Percentiles rank a stretch among this genome's conserved stretches.
phyloP scores from a whole-genome alignment of 2,113 vertebrate genomes.

The Pristiophorus japonicus region DNA sequence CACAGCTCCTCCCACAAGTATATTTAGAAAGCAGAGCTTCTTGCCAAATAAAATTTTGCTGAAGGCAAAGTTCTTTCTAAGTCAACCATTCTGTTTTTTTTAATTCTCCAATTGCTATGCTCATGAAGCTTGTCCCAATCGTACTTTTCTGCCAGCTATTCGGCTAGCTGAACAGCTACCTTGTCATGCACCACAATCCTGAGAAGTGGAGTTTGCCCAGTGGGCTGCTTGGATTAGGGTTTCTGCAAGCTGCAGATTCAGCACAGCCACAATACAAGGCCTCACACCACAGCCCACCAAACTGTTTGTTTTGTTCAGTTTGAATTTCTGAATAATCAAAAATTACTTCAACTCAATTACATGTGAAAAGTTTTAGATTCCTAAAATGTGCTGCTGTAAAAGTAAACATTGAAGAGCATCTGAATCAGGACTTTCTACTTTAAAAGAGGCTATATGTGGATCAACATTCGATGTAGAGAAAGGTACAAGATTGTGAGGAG shows the following conservation, averaged over 20 bases:
- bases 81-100: not conserved
- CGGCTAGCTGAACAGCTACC: too few relatives aligned
- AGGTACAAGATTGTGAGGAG: too few relatives aligned
- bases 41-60: not conserved
- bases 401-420: not conserved
- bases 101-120: not conserved
- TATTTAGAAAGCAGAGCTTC: not conserved
- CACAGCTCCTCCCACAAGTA: not conserved
- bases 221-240: too few relatives aligned
- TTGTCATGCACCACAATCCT: not conserved
- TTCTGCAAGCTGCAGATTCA: not conserved
- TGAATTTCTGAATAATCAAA: too few relatives aligned
- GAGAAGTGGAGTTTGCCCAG: too few relatives aligned
- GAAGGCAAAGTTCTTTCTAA: not conserved
- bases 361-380: not conserved
- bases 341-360: not conserved
- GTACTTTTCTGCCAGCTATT: not conserved
- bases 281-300: not conserved
- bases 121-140: not conserved
- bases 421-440: not conserved
- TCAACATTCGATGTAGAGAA: not conserved
- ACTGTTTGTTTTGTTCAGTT: too few relatives aligned
- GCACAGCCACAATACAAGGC: not conserved
- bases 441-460: not conserved
- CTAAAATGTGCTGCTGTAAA: not conserved